Conservation (phyloP, 2,113 vertebrate genomes). For the Pandion haliaetus region DNA sequence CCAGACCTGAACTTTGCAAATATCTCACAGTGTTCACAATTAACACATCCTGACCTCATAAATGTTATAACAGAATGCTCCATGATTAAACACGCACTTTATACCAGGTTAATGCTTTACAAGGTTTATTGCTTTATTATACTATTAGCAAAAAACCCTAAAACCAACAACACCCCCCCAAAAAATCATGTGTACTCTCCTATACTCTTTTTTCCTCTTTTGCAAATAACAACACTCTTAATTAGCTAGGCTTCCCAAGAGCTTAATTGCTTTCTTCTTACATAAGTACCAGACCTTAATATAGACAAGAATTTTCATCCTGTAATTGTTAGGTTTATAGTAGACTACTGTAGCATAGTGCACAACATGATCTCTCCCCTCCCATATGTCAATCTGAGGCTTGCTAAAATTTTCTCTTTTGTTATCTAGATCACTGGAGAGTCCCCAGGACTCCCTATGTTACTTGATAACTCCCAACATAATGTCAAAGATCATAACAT, state of each 20-base stretch:
- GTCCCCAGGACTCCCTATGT: background rate
- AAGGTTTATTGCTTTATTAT: background rate
- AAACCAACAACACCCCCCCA: accelerated
- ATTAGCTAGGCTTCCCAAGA: background rate
- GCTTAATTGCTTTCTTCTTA: background rate
- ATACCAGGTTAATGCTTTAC: background rate
- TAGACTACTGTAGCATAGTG: background rate
- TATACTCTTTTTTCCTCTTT: background rate
- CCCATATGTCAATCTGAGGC: background rate
- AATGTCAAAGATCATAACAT: background rate
- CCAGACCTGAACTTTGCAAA: background rate
- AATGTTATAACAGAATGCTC: background rate
- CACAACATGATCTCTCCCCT: background rate
- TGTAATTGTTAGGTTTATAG: background rate
- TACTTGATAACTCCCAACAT: background rate
- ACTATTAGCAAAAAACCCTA: background rate
- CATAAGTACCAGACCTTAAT: background rate
- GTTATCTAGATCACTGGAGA: background rate
- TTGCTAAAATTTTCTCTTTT: background rate
- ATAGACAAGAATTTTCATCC: background rate
- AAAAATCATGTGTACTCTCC: background rate
- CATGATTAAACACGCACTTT: background rate
- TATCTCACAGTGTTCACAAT: background rate
- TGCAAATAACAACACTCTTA: background rate
- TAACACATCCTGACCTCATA: background rate